phyloP scores from a whole-genome alignment of 2,113 vertebrate genomes.

The Daboia siamensis region DNA sequence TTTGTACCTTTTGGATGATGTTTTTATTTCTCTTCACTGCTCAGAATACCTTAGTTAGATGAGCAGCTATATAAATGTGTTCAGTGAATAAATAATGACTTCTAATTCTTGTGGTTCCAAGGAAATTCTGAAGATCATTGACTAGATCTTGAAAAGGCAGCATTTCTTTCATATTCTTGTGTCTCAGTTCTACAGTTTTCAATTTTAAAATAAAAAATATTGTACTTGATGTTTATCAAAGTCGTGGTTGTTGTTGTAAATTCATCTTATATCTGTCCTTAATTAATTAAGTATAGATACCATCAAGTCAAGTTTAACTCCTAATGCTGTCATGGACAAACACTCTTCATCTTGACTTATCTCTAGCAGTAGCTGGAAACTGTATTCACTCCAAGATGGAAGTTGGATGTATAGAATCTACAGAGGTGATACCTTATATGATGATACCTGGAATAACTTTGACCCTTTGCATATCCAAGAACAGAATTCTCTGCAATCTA shows the following conservation, averaged over 20 bases:
- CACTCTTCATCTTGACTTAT: neutral
- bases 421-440: neutral
- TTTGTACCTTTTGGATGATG: neutral
- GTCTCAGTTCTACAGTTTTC: neutral
- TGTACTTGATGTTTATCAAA: neutral
- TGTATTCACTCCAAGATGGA: neutral
- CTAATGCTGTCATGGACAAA: neutral
- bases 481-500: neutral
- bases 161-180: neutral
- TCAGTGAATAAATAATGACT: neutral
- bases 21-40: neutral
- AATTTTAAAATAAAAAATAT: neutral
- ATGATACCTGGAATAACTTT: neutral
- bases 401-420: neutral
- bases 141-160: neutral
- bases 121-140: neutral
- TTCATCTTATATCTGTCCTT: neutral
- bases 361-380: neutral
- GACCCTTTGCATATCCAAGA: neutral
- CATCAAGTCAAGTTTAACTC: neutral
- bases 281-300: neutral
- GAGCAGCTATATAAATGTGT: neutral
- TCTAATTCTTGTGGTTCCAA: neutral
- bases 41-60: slow-evolving; percentile 18
- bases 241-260: neutral